Conservation (phyloP, 1,140 invertebrate genomes). For the Drosophila carrolli region DNA sequence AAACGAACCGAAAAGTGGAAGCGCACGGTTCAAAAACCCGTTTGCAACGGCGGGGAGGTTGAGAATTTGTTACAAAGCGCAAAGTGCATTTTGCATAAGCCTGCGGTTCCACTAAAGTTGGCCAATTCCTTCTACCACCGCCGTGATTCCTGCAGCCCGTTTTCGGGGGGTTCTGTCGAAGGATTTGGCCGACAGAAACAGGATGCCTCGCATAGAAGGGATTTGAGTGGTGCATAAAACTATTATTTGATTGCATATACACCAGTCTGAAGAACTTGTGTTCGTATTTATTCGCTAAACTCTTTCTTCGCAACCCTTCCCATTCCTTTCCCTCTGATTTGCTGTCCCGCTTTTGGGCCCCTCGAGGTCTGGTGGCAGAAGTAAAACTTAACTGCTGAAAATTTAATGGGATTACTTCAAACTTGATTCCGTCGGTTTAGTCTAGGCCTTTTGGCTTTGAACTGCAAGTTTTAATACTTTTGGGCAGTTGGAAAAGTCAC, state of each 20-base stretch:
- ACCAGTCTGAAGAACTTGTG: slow-evolving; percentile 18
- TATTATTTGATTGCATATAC: slow-evolving; percentile 52
- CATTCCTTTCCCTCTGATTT: not conserved
- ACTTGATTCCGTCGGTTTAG: slow-evolving; percentile 21
- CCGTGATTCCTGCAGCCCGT: slow-evolving; percentile 19
- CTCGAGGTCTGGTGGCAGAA: slow-evolving; percentile 2
- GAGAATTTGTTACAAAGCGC: slow-evolving; percentile 56
- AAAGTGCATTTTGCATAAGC: slow-evolving; percentile 80
- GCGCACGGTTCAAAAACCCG: slow-evolving; percentile 4
- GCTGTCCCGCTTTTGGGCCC: not conserved
- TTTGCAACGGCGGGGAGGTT: slow-evolving; percentile 3
- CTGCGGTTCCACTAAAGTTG: slow-evolving; percentile 49
- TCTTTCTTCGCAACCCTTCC: not conserved
- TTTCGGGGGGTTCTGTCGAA: slow-evolving; percentile 2
- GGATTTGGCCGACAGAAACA: slow-evolving; percentile 34
- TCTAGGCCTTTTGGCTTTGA: slow-evolving; percentile 10
- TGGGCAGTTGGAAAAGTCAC: slow-evolving; percentile 1
- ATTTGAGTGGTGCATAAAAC: slow-evolving; percentile 47
- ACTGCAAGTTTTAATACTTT: slow-evolving; percentile 4
- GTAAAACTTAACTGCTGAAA: slow-evolving; percentile 22
- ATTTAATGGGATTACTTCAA: slow-evolving; percentile 45
- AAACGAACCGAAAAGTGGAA: slow-evolving; percentile 9
- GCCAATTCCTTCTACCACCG: slow-evolving; percentile 20
- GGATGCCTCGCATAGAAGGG: slow-evolving; percentile 33
- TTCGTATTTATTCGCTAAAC: slow-evolving; percentile 25